These are phyloP conservation scores for Dendroctonus ponderosae DNA, from an alignment of 1,140 invertebrate genomes.

Conservation along the genomic window DNA sequence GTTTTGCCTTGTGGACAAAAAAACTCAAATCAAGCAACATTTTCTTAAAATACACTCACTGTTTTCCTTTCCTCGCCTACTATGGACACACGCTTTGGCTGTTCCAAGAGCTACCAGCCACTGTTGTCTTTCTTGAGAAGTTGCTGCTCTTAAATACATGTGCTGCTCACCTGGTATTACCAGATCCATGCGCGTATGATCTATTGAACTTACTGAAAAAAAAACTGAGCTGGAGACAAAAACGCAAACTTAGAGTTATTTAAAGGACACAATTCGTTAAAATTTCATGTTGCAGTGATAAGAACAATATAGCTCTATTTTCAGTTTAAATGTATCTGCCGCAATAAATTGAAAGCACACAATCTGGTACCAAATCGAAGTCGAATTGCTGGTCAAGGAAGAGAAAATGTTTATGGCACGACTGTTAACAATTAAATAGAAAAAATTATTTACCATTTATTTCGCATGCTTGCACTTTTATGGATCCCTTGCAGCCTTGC, in stretches of 20 bases:
- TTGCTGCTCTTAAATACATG: conserved; percentile 74
- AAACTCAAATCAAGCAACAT: conserved; percentile 18
- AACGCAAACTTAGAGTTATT: no score
- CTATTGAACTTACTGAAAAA: conserved; percentile 67
- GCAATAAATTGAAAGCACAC: no score
- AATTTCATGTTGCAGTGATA: no score
- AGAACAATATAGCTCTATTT: no score
- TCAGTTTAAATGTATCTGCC: no score
- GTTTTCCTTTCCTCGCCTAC: conserved; percentile 50
- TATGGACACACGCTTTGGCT: conserved; percentile 71
- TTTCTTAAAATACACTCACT: conserved; percentile 43
- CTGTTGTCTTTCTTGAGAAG: conserved; percentile 71
- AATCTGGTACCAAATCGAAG: no score
- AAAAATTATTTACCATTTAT: conserved; percentile 63
- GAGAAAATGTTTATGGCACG: no score
- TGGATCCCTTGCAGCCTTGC: conserved; percentile 80
- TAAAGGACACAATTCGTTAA: no score
- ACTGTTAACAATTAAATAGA: conserved; percentile 3
- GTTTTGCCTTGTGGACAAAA: conserved; percentile 9
- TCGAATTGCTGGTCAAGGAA: no score
- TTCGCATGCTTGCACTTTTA: conserved; percentile 80
- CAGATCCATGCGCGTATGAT: conserved; percentile 70
- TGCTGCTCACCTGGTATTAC: conserved; percentile 80
- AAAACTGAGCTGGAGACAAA: no score
- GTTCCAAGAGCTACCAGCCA: conserved; percentile 79